Evolutionary conservation across 2,113 vertebrate species (phyloP).

Genomic region (Hyaena hyaena): DNA sequence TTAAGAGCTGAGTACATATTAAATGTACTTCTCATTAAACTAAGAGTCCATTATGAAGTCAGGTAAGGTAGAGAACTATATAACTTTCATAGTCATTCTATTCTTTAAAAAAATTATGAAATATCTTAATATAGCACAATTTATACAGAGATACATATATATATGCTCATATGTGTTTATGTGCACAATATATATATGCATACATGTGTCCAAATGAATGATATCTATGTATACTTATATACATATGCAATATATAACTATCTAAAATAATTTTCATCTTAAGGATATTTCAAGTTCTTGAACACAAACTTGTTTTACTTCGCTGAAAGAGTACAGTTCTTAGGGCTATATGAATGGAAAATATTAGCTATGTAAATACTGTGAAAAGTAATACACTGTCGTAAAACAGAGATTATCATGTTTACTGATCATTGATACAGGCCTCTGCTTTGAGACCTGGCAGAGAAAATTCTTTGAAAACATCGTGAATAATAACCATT

Average conservation of each 20-base stretch:
- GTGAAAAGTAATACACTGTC: not conserved
- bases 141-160: not conserved
- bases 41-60: not conserved
- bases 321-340: not conserved
- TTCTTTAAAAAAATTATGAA: not conserved
- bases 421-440: not conserved
- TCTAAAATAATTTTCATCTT: not conserved
- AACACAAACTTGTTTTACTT: not conserved
- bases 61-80: not conserved
- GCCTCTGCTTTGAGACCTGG: not conserved
- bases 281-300: not conserved
- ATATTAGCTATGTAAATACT: not conserved
- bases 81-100: not conserved
- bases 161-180: not conserved
- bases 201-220: not conserved
- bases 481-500: not conserved
- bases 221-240: not conserved
- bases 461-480: not conserved
- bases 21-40: not conserved
- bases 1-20: not conserved
- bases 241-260: not conserved
- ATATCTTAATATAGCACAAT: not conserved
- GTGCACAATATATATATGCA: not conserved
- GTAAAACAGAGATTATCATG: not conserved
- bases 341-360: not conserved